Conservation (phyloP, 92 coral and sea anemone species). For the Bergia puertoricense region DNA sequence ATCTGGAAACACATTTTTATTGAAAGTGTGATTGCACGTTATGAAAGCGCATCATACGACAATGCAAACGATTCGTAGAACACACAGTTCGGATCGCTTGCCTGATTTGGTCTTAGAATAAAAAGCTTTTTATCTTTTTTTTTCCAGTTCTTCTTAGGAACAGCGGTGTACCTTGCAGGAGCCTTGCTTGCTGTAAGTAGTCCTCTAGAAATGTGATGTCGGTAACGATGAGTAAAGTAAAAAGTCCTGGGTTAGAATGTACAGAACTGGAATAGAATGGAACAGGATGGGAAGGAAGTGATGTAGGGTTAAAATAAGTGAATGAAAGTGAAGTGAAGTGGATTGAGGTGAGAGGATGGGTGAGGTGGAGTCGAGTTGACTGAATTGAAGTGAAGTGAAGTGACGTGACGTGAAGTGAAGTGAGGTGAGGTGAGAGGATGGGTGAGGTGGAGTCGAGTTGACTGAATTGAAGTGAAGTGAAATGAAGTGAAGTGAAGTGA, state of each 20-base stretch:
- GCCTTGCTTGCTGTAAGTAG: too few species aligned
- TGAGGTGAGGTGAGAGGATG: too few species aligned
- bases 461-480: background rate
- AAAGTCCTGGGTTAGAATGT: background rate
- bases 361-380: background rate
- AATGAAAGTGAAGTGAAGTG: background rate
- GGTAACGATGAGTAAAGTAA: background rate
- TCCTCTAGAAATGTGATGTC: background rate
- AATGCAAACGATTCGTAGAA: too few species aligned
- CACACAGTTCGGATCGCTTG: too few species aligned
- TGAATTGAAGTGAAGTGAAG: background rate
- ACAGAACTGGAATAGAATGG: background rate
- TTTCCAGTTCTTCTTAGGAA: background rate
- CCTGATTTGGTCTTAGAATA: background rate
- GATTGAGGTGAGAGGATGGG: too few species aligned
- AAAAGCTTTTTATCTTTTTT: background rate
- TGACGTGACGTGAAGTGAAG: too few species aligned
- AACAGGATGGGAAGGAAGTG: background rate
- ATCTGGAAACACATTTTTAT: too few species aligned
- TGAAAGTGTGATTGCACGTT: too few species aligned
- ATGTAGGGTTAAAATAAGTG: background rate
- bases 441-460: background rate
- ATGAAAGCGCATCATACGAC: too few species aligned
- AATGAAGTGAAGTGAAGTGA: background rate
- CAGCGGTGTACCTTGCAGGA: too few species aligned